Evolutionary conservation across 2,797 vertebrate genomes (phyloP).

Genomic region (Ceryle rudis): DNA sequence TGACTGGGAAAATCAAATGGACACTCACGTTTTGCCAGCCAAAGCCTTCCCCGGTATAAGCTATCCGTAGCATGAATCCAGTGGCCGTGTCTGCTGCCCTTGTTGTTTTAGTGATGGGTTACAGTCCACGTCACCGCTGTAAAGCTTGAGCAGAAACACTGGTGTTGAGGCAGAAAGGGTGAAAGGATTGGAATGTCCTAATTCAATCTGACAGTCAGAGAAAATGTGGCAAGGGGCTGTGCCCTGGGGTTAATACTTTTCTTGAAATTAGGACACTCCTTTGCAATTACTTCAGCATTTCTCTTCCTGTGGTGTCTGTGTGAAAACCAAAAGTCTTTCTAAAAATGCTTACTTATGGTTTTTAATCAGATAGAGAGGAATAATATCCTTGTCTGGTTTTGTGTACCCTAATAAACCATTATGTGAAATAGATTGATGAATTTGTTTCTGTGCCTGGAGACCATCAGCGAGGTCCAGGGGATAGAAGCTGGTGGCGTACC

Average conservation of each 20-base stretch:
- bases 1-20: neutral
- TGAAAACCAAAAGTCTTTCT: neutral
- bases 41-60: neutral
- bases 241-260: neutral
- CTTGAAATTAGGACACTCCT: neutral
- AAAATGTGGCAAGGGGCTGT: neutral
- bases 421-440: neutral
- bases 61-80: neutral
- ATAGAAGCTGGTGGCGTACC: neutral
- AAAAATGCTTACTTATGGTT: neutral
- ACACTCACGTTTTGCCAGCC: neutral
- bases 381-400: neutral
- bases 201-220: neutral
- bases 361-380: neutral
- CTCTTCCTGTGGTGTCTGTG: neutral
- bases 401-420: neutral
- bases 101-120: fast-evolving
- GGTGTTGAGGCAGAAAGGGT: neutral
- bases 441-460: neutral
- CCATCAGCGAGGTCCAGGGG: fast-evolving
- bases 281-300: slow-evolving; percentile 13
- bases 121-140: neutral
- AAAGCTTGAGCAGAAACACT: neutral
- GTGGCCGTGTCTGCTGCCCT: neutral
- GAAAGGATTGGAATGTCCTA: neutral